Percentiles rank a stretch among this genome's conserved stretches.
Conservation (phyloP, 2,797 vertebrate species). For the Lerista edwardsae region DNA sequence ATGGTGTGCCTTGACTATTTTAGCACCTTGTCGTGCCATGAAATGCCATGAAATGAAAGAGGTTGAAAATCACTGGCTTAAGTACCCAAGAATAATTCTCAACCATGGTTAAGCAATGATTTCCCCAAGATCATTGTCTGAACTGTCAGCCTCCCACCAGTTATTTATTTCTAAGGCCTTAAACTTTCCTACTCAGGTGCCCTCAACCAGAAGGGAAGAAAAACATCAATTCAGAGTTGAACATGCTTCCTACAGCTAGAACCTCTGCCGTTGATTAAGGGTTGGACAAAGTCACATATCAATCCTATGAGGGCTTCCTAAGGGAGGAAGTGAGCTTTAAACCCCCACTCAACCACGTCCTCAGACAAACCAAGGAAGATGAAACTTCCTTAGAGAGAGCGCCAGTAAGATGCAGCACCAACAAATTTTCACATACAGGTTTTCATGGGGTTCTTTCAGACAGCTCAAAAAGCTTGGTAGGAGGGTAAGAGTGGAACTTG, state of each 20-base stretch:
- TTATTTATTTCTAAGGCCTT: not conserved
- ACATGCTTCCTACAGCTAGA: not conserved
- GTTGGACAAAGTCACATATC: not conserved
- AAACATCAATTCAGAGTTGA: not conserved
- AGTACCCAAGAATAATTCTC: not conserved
- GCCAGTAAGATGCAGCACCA: not conserved
- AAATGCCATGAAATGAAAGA: too few relatives aligned
- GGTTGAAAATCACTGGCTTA: not conserved
- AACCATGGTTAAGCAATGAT: not conserved
- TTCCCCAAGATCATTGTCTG: not conserved
- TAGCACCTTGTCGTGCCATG: too few relatives aligned
- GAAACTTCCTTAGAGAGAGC: not conserved
- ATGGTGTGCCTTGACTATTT: too few relatives aligned
- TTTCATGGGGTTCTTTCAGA: too few relatives aligned
- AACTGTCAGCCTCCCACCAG: not conserved
- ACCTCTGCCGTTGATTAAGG: not conserved
- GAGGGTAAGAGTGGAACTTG: too few relatives aligned
- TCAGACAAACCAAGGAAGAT: not conserved
- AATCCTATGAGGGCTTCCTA: too few relatives aligned
- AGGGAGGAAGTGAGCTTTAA: too few relatives aligned
- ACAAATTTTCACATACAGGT: not conserved
- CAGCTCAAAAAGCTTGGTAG: too few relatives aligned
- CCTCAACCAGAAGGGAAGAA: not conserved
- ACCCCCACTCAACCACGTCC: too few relatives aligned
- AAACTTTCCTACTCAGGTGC: not conserved